Percentiles rank a stretch among this genome's conserved stretches.
phyloP scores from a whole-genome alignment of 2,888 invertebrate genomes.

The Gortyna flavago region DNA sequence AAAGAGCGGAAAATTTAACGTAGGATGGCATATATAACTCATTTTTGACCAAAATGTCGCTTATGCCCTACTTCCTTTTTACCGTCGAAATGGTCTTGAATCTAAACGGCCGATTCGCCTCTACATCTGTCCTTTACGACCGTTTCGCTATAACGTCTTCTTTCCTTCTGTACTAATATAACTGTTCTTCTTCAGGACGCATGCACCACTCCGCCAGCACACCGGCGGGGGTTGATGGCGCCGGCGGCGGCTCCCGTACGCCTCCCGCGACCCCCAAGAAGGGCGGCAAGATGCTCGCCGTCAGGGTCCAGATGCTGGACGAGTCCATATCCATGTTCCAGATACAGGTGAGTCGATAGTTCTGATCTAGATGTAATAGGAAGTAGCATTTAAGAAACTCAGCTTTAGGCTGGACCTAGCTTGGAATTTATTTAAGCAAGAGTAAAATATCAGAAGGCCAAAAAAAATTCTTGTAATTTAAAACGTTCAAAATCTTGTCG shows the following conservation, averaged over 20 bases:
- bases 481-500: not conserved
- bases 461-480: not conserved
- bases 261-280: conserved; percentile 95
- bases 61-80: no score
- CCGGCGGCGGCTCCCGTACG: conserved; percentile 90
- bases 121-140: not conserved
- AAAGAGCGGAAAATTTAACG: no score
- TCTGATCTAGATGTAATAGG: not conserved
- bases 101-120: not conserved
- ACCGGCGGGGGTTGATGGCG: conserved; percentile 95
- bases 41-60: no score
- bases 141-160: not conserved
- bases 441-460: not conserved
- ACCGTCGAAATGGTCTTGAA: no score
- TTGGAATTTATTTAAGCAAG: not conserved
- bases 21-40: no score
- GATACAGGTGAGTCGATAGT: conserved; percentile 93
- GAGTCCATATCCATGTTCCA: conserved; percentile 97
- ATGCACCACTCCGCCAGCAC: conserved; percentile 96
- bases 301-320: conserved; percentile 96
- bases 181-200: conserved; percentile 84
- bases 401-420: not conserved
- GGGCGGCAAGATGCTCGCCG: conserved; percentile 96
- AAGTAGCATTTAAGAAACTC: not conserved
- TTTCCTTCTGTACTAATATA: conserved; percentile 2